These are phyloP conservation scores for Philereme vetulata DNA, from an alignment of 2,888 invertebrate genomes.

Conservation along the genomic window DNA sequence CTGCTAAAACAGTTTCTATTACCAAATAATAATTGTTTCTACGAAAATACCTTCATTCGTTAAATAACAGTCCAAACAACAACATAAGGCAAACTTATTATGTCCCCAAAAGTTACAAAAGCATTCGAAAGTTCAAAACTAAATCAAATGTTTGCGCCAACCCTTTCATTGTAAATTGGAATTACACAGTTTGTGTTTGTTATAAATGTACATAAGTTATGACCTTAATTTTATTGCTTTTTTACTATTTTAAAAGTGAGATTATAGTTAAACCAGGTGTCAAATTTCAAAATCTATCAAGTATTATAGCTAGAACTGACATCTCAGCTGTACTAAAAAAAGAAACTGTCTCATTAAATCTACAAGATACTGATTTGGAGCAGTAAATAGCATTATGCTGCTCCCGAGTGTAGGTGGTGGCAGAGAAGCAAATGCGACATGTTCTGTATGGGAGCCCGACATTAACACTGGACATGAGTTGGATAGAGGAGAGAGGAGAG, in stretches of 20 bases:
- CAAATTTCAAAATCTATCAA: no score
- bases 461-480: no score
- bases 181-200: conserved; percentile 10
- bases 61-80: background rate
- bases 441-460: no score
- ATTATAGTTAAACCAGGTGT: no score
- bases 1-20: background rate
- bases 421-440: no score
- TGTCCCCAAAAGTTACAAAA: conserved; percentile 14
- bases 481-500: no score
- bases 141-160: conserved; percentile 18
- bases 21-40: background rate
- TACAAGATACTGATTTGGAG: no score
- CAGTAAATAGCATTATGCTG: no score
- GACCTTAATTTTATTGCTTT: background rate
- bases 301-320: no score
- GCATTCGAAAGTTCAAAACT: conserved; percentile 14
- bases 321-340: no score
- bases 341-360: no score
- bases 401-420: no score
- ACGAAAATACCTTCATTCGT: background rate
- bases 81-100: conserved; percentile 1
- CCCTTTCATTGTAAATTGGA: conserved; percentile 11
- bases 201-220: conserved; percentile 1
- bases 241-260: background rate